Conservation (phyloP, 2,113 vertebrate genomes). For the Salvelinus namaycush region DNA sequence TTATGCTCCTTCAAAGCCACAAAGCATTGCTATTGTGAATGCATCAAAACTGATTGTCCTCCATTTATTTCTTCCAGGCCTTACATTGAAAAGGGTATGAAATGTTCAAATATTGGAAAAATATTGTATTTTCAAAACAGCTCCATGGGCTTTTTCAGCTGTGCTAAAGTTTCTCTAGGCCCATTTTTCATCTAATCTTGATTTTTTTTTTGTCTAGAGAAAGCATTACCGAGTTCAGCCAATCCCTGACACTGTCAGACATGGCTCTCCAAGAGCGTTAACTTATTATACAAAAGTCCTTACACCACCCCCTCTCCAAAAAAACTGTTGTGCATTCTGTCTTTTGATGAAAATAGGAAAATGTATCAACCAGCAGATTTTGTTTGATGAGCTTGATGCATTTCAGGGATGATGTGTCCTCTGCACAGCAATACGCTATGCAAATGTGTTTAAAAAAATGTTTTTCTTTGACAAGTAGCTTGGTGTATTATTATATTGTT, state of each 20-base stretch:
- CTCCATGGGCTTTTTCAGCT: no score
- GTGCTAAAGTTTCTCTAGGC: no score
- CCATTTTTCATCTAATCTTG: not conserved
- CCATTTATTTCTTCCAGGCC: not conserved
- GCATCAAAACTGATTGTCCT: no score
- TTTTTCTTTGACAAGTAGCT: not conserved
- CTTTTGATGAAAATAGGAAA: not conserved
- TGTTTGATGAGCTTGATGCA: slow-evolving; percentile 3
- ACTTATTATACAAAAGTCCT: no score
- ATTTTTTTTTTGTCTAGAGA: not conserved
- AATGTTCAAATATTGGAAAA: no score
- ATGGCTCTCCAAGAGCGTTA: not conserved
- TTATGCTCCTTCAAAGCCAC: no score
- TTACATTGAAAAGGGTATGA: no score
- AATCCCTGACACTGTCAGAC: not conserved
- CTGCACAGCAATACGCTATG: slow-evolving; percentile 11
- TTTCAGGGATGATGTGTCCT: not conserved
- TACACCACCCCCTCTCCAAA: no score
- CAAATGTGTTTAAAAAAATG: not conserved
- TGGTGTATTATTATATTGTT: slow-evolving; percentile 19
- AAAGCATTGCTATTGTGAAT: no score
- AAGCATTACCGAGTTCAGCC: not conserved
- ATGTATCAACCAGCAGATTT: slow-evolving; percentile 5
- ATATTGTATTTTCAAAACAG: no score
- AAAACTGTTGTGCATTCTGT: not conserved